Evolutionary conservation across 2,797 vertebrate genomes (phyloP), one percentile per base, ranked within the genome.

Genomic region (Spondyliosoma cantharus): DNA sequence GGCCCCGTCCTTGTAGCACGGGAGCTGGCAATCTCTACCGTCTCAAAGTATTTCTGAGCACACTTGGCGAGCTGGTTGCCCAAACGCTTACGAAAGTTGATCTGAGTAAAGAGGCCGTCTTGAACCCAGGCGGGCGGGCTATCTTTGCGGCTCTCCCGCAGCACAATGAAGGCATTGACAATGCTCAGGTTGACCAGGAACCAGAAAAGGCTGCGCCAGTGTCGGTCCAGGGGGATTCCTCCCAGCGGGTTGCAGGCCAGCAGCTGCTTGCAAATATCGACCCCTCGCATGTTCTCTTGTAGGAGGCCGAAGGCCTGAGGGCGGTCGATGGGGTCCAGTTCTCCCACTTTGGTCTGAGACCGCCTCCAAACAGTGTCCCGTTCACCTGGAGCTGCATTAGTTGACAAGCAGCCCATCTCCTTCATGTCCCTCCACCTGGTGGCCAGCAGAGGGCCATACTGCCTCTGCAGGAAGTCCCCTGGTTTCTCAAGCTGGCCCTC

Each of bases 201-300:
- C 95, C 95, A 96, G 85, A 96, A 94, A 16, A 96, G 90, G 37
- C 87, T 83, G 6, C 93, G 90, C 95, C 95, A 96, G 72, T 93
- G 94, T 5, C 87, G 85, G 88, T 95, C 94, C 61, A 86, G 91
- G 1, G 85, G 74, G 15, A 95, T 70, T 17, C 95, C 95, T 19
- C 94, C 95, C 7, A 96, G 87, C 0, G 92, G 93, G 78, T 96
- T 96, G 83, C 95, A 96, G 24, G 94, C 94, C 64, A 95, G 87
- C 72, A 96, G 89, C 86, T 96, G 95, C 72, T 96, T 96, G 81
- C 95, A 96, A 78, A 95, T 96, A 86, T 96, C 95, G 0, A 95
- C 95, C 0, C 95, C 95, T 12, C 95, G 90, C 95, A 96, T 95
- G 90, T 95, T 96, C 74, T 96, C 95, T 75, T 96, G 95, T 64